Evolutionary conservation across 2,113 vertebrate genomes (phyloP).

Genomic region (Argyrosomus japonicus): DNA sequence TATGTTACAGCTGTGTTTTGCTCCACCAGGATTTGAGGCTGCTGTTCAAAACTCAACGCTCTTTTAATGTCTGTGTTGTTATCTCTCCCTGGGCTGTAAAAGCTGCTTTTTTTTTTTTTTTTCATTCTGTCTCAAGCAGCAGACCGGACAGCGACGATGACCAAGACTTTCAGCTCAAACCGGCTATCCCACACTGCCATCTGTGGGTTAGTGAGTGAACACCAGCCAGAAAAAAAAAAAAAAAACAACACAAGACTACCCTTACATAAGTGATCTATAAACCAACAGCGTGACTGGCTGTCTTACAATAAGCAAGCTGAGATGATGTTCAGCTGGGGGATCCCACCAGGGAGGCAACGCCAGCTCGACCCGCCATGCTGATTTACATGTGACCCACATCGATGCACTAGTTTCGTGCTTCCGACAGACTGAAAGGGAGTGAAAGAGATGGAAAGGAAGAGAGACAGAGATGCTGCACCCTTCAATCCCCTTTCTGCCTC

Average conservation of each 20-base stretch:
- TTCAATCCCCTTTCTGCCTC: constrained; percentile 31
- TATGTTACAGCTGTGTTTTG: background rate
- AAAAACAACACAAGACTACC: background rate
- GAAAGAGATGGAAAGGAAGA: constrained; percentile 27
- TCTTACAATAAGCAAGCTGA: constrained; percentile 49
- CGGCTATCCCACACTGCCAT: constrained; percentile 72
- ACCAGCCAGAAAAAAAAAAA: background rate
- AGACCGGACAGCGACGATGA: constrained; percentile 14
- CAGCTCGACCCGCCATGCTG: constrained; percentile 29
- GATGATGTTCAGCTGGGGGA: constrained; percentile 51
- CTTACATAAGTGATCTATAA: constrained; percentile 74
- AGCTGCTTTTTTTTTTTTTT: background rate
- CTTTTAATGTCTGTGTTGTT: constrained; percentile 9
- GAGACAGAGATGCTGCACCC: constrained; percentile 43
- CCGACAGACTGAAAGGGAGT: constrained; percentile 22
- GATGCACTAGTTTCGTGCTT: constrained; percentile 30
- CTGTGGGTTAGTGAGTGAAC: constrained; percentile 58
- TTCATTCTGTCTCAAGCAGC: background rate
- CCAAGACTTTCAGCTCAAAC: constrained; percentile 1
- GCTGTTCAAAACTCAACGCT: background rate
- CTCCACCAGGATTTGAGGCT: background rate
- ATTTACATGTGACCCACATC: constrained; percentile 74
- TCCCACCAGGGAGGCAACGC: constrained; percentile 32
- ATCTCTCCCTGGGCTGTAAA: constrained; percentile 4
- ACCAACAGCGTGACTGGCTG: constrained; percentile 43